Percentiles rank a stretch among this genome's conserved stretches.
Conservation (phyloP, 2,113 vertebrate species). For the Upupa epops region DNA sequence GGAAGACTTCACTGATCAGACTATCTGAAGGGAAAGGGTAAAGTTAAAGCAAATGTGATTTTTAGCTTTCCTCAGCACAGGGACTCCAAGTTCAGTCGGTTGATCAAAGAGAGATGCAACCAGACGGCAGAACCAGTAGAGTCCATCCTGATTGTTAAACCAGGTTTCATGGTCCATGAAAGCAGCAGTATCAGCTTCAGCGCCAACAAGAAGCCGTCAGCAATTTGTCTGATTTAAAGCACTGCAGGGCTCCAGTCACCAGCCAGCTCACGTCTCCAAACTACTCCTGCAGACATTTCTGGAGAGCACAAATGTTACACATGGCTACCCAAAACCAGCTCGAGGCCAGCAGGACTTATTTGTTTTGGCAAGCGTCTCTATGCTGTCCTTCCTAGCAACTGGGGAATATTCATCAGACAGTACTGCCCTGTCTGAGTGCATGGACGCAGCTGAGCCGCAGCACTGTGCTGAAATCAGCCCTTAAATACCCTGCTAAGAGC, state of each 20-base stretch:
- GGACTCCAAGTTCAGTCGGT: not conserved
- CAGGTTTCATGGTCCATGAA: not conserved
- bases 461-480: not conserved
- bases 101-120: not conserved
- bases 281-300: not conserved
- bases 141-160: not conserved
- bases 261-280: not conserved
- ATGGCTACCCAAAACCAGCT: conserved; percentile 10
- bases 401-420: not conserved
- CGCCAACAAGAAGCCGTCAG: not conserved
- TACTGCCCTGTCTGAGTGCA: not conserved
- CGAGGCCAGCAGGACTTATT: not conserved
- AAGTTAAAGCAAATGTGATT: not conserved
- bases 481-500: not conserved
- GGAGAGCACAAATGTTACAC: not conserved
- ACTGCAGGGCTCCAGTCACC: conserved; percentile 16
- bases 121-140: not conserved
- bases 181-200: not conserved
- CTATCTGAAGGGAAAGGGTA: not conserved
- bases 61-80: not conserved
- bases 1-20: not conserved
- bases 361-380: not conserved
- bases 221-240: conserved; percentile 31
- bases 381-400: not conserved
- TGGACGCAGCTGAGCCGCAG: not conserved